phyloP scores from a whole-genome alignment of 2,113 vertebrate genomes.

The Actenoides lindsayi region DNA sequence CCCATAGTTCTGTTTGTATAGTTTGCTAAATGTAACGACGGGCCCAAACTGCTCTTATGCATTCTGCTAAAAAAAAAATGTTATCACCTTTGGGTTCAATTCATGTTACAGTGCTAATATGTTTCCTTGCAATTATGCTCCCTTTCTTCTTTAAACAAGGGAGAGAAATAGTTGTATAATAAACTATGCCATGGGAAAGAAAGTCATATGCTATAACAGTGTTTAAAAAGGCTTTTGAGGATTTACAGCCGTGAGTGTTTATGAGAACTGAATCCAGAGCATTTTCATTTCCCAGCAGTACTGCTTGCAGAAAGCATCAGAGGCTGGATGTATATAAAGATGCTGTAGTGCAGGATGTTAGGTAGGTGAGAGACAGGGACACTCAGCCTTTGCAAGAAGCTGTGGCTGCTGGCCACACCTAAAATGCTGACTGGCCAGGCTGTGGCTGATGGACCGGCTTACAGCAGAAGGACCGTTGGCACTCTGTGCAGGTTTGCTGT shows the following conservation, averaged over 20 bases:
- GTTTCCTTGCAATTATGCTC: not conserved
- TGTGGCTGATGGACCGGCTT: fast-evolving
- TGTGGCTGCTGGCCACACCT: fast-evolving
- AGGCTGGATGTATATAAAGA: fast-evolving
- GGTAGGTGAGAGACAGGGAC: not conserved
- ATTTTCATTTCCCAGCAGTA: not conserved
- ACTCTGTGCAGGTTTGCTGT: not conserved
- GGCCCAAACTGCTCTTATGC: not conserved
- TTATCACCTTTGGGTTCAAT: not conserved
- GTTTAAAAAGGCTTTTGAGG: not conserved
- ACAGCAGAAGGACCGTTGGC: not conserved
- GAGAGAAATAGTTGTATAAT: not conserved
- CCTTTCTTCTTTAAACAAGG: not conserved
- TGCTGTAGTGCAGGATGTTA: not conserved
- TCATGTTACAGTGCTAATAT: fast-evolving
- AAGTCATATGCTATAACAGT: not conserved
- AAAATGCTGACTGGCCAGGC: not conserved
- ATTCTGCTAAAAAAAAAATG: not conserved
- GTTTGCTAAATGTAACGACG: not conserved
- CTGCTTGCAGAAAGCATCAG: not conserved
- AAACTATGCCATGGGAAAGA: not conserved
- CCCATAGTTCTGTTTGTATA: not conserved
- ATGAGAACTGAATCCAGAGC: not conserved
- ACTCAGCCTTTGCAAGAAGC: not conserved
- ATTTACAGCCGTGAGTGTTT: not conserved